Percentiles rank a stretch among this genome's conserved stretches.
These are phyloP conservation scores for Myotis vivesi DNA, from an alignment of 2,797 vertebrate genomes.

Conservation along the genomic window DNA sequence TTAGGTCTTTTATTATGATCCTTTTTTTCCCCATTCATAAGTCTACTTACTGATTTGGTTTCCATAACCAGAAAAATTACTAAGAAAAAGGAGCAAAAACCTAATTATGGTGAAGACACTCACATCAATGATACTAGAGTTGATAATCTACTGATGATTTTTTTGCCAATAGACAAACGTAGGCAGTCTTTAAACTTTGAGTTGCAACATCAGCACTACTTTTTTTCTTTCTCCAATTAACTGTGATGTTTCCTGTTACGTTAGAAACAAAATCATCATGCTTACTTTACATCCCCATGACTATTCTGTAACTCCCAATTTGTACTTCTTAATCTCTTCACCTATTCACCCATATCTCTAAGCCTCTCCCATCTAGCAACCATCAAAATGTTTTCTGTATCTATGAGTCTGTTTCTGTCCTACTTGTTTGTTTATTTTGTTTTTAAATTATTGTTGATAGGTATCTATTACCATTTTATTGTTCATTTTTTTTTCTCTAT, in stretches of 20 bases:
- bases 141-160: not conserved
- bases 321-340: not conserved
- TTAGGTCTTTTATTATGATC: not conserved
- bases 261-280: not conserved
- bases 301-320: not conserved
- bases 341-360: not conserved
- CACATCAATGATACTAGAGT: not conserved
- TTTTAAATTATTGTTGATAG: not conserved
- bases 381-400: not conserved
- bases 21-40: not conserved
- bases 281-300: not conserved
- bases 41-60: not conserved
- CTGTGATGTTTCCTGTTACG: not conserved
- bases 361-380: not conserved
- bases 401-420: not conserved
- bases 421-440: not conserved
- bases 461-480: not conserved
- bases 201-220: not conserved
- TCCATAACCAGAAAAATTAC: conserved; percentile 31
- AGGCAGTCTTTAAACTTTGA: not conserved
- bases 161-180: not conserved
- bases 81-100: not conserved
- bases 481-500: not conserved
- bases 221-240: not conserved
- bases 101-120: not conserved